Evolutionary conservation across 2,113 vertebrate genomes (phyloP).

Genomic region (Callaeas wilsoni): DNA sequence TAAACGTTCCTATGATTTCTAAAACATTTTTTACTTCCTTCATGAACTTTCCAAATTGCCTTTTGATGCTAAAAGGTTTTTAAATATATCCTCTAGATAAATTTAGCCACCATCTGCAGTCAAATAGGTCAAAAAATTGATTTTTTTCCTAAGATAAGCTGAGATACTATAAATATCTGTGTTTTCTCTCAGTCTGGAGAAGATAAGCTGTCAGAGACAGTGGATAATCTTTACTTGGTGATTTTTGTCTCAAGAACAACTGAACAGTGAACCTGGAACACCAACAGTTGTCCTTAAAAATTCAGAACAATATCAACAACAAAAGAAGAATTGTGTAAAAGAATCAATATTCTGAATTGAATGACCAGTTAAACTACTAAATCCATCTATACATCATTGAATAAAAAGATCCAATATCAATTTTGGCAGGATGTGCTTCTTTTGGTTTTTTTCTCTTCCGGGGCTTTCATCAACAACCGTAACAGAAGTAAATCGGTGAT

Average conservation of each 20-base stretch:
- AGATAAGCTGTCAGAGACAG: not conserved
- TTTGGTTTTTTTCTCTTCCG: not conserved
- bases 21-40: not conserved
- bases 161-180: not conserved
- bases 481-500: not conserved
- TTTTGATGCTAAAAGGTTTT: not conserved
- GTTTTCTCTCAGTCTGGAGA: not conserved
- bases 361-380: not conserved
- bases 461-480: not conserved
- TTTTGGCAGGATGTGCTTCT: not conserved
- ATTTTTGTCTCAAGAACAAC: not conserved
- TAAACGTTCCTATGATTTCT: not conserved
- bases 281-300: not conserved
- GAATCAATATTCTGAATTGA: not conserved
- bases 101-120: not conserved
- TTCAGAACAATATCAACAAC: not conserved
- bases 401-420: not conserved
- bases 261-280: not conserved
- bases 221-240: not conserved
- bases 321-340: not conserved
- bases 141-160: not conserved
- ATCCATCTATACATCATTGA: not conserved
- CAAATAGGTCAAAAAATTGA: not conserved
- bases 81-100: not conserved
- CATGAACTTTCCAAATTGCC: not conserved